A percentile compares a stretch with the other conserved stretches of the same genome.
These are phyloP conservation scores for Rhodeus uyekii DNA, from an alignment of 2,797 vertebrate species.

Conservation along the genomic window DNA sequence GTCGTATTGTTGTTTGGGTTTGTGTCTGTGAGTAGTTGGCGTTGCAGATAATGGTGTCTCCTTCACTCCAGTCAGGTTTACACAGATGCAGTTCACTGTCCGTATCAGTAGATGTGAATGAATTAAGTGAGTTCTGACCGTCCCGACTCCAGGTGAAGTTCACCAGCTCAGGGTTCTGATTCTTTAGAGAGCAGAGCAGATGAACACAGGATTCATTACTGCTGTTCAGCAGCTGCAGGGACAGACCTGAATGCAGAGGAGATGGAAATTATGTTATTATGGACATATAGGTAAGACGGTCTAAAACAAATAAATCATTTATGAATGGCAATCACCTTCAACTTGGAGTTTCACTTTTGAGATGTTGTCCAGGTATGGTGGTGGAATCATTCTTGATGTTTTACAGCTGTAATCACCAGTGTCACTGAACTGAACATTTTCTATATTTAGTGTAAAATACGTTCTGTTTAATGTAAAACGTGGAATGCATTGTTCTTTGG, in stretches of 20 bases:
- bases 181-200: slow-evolving; percentile 51
- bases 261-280: neutral
- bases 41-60: slow-evolving; percentile 46
- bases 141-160: slow-evolving; percentile 53
- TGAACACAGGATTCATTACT: slow-evolving; percentile 32
- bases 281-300: neutral
- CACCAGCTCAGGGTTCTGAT: slow-evolving; percentile 6
- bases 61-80: slow-evolving; percentile 42
- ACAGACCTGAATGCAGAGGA: neutral
- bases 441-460: slow-evolving; percentile 28
- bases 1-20: neutral
- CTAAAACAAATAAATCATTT: neutral
- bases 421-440: slow-evolving; percentile 20
- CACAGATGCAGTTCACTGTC: slow-evolving; percentile 45
- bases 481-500: fast-evolving
- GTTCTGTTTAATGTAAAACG: neutral
- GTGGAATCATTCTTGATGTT: slow-evolving; percentile 5
- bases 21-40: neutral
- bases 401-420: slow-evolving; percentile 54
- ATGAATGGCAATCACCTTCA: slow-evolving; percentile 36
- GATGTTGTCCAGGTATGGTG: neutral
- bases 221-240: slow-evolving; percentile 37
- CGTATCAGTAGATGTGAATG: neutral
- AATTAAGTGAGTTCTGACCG: neutral
- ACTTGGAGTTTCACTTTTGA: slow-evolving; percentile 8